phyloP scores from a whole-genome alignment of 2,797 vertebrate genomes.

The Notoglanidium macrostoma region DNA sequence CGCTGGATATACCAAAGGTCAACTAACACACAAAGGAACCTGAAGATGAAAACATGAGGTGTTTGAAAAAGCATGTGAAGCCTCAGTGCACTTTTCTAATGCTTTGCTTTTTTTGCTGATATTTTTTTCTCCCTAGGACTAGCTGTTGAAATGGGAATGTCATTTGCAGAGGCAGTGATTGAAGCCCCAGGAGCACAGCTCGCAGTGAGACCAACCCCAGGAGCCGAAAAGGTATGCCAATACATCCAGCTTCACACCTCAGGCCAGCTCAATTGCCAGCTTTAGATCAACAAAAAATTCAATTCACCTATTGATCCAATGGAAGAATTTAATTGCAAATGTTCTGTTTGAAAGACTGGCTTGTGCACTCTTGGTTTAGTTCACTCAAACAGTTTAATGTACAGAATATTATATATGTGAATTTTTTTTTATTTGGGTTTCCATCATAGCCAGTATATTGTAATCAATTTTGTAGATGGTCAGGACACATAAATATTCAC shows the following conservation, averaged over 20 bases:
- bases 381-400: not conserved
- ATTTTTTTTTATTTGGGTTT: not conserved
- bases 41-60: not conserved
- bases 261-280: not conserved
- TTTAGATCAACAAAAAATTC: not conserved
- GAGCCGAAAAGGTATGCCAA: constrained; percentile 75
- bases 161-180: constrained; percentile 80
- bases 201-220: constrained; percentile 70
- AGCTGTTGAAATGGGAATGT: constrained; percentile 66
- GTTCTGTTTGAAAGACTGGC: not conserved
- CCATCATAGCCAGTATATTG: not conserved
- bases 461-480: not conserved
- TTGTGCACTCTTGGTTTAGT: not conserved
- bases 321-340: constrained; percentile 3
- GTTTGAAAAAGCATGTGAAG: not conserved
- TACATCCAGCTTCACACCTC: not conserved
- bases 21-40: constrained; percentile 4
- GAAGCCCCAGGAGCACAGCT: constrained; percentile 75
- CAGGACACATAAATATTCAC: not conserved
- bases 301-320: constrained; percentile 8
- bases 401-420: no score
- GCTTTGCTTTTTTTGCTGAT: constrained; percentile 22
- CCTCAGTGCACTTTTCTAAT: constrained; percentile 19
- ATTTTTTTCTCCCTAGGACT: constrained; percentile 69
- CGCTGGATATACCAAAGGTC: constrained; percentile 19